Conservation (phyloP, 2,113 vertebrate genomes). For the Chinchilla lanigera region DNA sequence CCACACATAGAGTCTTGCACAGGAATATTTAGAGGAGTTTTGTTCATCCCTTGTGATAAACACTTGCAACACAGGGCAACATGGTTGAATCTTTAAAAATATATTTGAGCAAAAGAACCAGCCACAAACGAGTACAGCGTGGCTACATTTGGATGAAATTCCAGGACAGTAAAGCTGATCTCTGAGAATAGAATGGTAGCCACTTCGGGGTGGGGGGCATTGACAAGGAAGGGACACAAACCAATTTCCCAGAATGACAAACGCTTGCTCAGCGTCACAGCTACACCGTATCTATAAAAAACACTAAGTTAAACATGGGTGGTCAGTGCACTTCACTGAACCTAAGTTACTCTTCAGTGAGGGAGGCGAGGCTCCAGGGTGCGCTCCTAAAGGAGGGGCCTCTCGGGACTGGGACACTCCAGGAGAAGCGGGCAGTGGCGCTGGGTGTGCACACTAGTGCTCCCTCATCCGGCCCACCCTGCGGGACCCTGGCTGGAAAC, state of each 20-base stretch:
- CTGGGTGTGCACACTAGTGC: background rate
- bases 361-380: background rate
- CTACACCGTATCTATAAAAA: background rate
- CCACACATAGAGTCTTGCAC: background rate
- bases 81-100: background rate
- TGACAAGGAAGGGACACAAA: background rate
- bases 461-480: background rate
- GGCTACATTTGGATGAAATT: background rate
- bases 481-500: background rate
- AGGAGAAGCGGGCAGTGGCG: background rate
- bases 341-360: background rate
- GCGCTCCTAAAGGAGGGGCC: background rate
- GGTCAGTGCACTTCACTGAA: background rate
- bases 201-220: background rate
- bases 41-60: background rate
- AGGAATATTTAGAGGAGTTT: constrained; percentile 16
- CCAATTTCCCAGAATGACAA: background rate
- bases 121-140: background rate
- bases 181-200: background rate
- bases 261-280: background rate
- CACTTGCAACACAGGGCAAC: background rate
- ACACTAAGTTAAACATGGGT: background rate
- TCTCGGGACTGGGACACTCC: background rate
- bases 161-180: background rate
- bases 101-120: background rate